Evolutionary conservation across 2,888 invertebrate genomes (phyloP), one percentile per base, ranked within the genome.

Genomic region (Frankliniella intonsa): DNA sequence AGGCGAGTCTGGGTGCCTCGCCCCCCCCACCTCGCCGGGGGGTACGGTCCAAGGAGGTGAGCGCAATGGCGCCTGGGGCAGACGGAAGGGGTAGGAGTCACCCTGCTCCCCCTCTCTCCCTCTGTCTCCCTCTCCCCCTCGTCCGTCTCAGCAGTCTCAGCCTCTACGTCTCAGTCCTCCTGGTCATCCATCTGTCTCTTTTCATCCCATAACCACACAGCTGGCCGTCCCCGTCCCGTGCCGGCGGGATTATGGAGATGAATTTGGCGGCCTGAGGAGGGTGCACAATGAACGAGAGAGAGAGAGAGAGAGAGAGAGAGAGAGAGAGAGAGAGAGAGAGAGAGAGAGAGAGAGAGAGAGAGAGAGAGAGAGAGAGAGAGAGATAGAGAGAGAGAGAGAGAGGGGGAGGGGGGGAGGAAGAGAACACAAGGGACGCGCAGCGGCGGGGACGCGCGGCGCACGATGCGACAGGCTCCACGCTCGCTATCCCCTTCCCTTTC

Each of bases 231-330:
- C 69, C 69, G 17, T 76, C 25, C 25, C 22, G 17, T 25, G 69
- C 10, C 69, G 10, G 22, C 25, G 25, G 69, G 69, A 76, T 76
- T 76, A 76, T 76, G 69, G 69, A 76, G 69, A 76, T 76, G 69
- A 76, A 76, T 76, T 76, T 76, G 69, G 69, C 69, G 69, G 69
- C 69, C 69, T 76, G 69, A 76, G 69, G 69, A 76, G 69, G 22
- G 69, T 76, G 69, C 69, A 76, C 69, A 76, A 76, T 76, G 69
- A 76, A 76, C 69, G 69, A n/a, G 25, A n/a, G 62, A 62, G 62
- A 19, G 62, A 62, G 62, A 38, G 38, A 38, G 38, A 38, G 38
- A 38, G 38, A 38, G 38, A 38, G 5, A 38, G 38, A 2, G 38
- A 2, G 38, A 5, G 38, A 5, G 38, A 5, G 38, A 5, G 38